Conservation (phyloP, 2,797 vertebrate genomes). For the Gobio occitaniae region DNA sequence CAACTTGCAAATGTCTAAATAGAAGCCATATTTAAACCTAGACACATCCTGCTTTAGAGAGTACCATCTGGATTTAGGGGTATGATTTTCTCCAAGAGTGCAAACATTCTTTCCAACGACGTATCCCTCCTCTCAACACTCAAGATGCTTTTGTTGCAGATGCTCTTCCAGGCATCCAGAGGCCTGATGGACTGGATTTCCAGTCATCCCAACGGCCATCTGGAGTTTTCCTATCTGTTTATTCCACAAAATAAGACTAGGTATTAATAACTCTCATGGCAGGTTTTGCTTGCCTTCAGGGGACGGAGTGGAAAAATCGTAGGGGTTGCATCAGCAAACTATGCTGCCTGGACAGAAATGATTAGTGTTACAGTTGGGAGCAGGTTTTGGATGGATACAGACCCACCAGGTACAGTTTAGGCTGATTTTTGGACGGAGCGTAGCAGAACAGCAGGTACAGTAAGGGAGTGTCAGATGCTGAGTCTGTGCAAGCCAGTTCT, state of each 20-base stretch:
- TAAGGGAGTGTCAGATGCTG: constrained; percentile 36
- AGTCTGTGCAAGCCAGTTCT: constrained; percentile 62
- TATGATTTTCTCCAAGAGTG: constrained; percentile 69
- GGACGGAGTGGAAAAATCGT: constrained; percentile 65
- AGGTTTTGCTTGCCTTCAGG: constrained; percentile 61
- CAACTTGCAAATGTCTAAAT: constrained; percentile 8
- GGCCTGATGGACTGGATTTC: constrained; percentile 68
- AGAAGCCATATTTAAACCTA: constrained; percentile 67
- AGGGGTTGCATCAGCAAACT: constrained; percentile 55
- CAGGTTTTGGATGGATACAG: constrained; percentile 41
- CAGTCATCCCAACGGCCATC: constrained; percentile 70
- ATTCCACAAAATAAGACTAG: constrained; percentile 58
- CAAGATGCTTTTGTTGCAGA: constrained; percentile 67
- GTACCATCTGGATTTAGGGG: constrained; percentile 71
- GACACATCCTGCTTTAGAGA: constrained; percentile 64
- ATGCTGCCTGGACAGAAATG: constrained; percentile 48
- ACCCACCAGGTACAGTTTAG: constrained; percentile 61
- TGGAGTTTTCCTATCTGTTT: constrained; percentile 68
- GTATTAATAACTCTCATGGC: constrained; percentile 67
- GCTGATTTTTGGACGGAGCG: constrained; percentile 51
- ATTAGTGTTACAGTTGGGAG: constrained; percentile 36
- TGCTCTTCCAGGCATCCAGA: constrained; percentile 74
- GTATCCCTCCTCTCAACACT: constrained; percentile 72
- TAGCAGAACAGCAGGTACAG: constrained; percentile 51
- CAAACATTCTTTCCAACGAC: constrained; percentile 74